Base-by-base conservation (phyloP, 2,797 vertebrate species). In the Cryptoblepharus egeriae region DNA sequence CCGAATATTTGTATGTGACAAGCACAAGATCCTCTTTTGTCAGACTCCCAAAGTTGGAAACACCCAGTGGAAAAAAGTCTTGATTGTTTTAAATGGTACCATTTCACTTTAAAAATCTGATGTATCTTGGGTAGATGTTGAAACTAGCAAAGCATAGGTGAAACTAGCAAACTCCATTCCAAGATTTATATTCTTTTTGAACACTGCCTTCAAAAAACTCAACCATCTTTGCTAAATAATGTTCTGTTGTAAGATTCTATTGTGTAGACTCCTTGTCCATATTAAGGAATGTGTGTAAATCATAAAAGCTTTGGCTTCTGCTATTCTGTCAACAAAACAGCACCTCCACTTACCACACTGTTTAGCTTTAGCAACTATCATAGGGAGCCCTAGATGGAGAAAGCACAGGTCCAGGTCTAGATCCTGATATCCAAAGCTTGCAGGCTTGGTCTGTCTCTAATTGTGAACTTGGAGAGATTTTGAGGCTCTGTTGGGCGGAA, bases 1-100 rank as follows among this genome's bases (percentile, higher is more conserved):
- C 92, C 97, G 99, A 82, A 98, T 99, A 93, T 99, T 99, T 83
- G 98, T 99, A 85, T 98, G 98, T 64, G 98, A 99, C 96, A 98
- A 98, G 89, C 97, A 99, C 95, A 98, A 97, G 94, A 98, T 99
- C 90, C 94, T 99, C 71, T 99, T 99, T 95, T 99, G 99, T 95
- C 99, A 99, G 95, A 99, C 98, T 0, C 99, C 99, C 18, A 99
- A 99, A 96, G 98, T 99, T 92, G 99, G 99, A 83, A 99, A 99
- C 95, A 99, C 98, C 0, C 99, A 99, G 75, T 99, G 99, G 99
- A 99, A 99, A 95, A 99, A 99, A 95, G 99, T 99, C 91, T 96
- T 99, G 69, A 99, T 99, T 8, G 98, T 98, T 88, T 96, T 99
- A 84, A 99, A 99, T 10, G 99, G 99, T 99, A 93, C 87, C 94